phyloP scores from a whole-genome alignment of 2,797 vertebrate genomes.

The Ibycter americanus region DNA sequence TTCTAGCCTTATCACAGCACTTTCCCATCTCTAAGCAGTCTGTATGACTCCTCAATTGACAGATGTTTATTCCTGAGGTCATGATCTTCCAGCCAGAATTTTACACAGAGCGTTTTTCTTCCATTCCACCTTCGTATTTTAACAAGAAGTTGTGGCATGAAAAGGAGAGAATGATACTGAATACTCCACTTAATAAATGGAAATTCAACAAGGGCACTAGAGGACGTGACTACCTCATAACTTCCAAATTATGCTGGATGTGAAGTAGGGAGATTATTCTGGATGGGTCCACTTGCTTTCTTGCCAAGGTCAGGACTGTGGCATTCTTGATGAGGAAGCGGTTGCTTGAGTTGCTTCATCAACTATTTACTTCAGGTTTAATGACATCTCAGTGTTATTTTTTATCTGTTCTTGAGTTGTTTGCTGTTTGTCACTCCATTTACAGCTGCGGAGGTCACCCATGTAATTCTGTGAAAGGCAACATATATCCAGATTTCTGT shows the following conservation, averaged over 20 bases:
- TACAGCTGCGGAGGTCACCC: background rate
- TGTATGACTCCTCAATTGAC: background rate
- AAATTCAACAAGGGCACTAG: background rate
- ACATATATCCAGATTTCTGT: background rate
- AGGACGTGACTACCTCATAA: background rate
- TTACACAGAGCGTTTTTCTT: background rate
- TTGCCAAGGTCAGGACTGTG: conserved; percentile 9
- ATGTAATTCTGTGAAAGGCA: background rate
- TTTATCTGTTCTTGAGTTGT: background rate
- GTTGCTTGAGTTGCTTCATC: background rate
- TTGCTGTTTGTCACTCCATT: conserved; percentile 8
- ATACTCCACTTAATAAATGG: background rate
- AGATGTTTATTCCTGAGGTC: background rate
- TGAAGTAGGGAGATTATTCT: background rate
- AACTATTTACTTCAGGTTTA: conserved; percentile 25
- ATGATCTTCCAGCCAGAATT: background rate
- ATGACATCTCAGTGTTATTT: background rate
- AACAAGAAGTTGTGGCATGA: background rate
- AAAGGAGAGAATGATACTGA: background rate
- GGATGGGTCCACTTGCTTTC: conserved; percentile 3
- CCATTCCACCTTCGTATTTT: background rate
- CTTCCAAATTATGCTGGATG: background rate
- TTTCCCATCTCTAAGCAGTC: background rate
- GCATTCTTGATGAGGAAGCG: background rate
- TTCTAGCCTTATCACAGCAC: background rate